Base-by-base conservation (phyloP, 2,888 invertebrate species). In the Gryllus longicercus region DNA sequence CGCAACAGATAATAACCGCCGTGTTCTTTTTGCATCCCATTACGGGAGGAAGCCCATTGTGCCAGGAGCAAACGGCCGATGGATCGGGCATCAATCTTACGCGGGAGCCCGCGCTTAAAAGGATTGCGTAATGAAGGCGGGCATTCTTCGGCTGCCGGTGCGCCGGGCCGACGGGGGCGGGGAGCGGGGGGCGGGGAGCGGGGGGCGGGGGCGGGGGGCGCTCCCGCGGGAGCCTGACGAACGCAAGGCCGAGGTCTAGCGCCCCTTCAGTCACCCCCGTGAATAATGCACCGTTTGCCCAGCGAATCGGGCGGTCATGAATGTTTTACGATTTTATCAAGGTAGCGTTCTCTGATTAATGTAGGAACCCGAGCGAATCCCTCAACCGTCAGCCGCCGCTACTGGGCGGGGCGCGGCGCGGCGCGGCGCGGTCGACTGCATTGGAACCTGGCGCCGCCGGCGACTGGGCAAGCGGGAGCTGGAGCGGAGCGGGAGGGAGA, bases 51-150 rank as follows among this genome's bases (percentile, higher is more conserved):
- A 63, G 14, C 63, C 4, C 63, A 63, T 63, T 63, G 63, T 63
- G 63, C 63, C n/a, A n/a, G 63, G n/a, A 63, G 63, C 63, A 63
- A 63, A 14, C 63, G 14, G 63, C 63, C 63, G n/a, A n/a, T n/a
- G 63, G 63, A 63, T 63, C 63, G 63, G n/a, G 63, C n/a, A 63
- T 63, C 63, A 63, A 63, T 63, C 63, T 63, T 63, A 63, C n/a
- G 63, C 63, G n/a, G 63, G 14, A 63, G 63, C 63, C 63, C 63
- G 63, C 14, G 63, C 63, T 63, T 63, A 63, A 63, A 63, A 63
- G 63, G 63, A 63, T 63, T 63, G n/a, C 63, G 63, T 63, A 63
- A 63, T 63, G 63, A 63, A 63, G 63, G 63, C 63, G 63, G 63
- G 63, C n/a, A 63, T 63, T 63, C 63, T 63, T 63, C 63, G 63